phyloP scores from a whole-genome alignment of 1,140 invertebrate genomes.

The Temnothorax nylanderi region DNA sequence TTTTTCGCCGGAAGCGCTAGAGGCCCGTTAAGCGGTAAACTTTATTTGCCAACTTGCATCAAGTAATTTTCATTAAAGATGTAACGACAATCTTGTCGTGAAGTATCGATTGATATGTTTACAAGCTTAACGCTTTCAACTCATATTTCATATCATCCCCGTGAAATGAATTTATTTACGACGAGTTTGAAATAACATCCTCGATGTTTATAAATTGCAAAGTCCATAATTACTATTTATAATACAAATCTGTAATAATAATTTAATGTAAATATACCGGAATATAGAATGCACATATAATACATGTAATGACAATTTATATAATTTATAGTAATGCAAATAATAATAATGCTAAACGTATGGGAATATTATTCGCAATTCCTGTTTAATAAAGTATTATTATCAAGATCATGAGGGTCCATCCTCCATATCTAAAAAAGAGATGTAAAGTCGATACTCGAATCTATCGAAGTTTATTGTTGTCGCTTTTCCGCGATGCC shows the following conservation, averaged over 20 bases:
- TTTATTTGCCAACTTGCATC: constrained; percentile 17
- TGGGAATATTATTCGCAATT: constrained; percentile 5
- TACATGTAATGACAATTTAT: constrained; percentile 18
- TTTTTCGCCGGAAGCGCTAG: constrained; percentile 42
- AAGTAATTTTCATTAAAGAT: constrained; percentile 37
- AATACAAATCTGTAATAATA: constrained; percentile 37
- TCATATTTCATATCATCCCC: constrained; percentile 19
- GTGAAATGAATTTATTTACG: constrained; percentile 37
- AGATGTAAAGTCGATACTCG: too few relatives aligned
- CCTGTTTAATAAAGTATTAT: neutral
- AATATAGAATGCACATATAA: neutral
- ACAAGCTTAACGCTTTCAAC: constrained; percentile 18
- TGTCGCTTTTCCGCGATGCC: too few relatives aligned
- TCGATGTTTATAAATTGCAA: neutral
- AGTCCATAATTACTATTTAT: constrained; percentile 5
- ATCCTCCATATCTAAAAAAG: too few relatives aligned
- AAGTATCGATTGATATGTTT: constrained; percentile 41
- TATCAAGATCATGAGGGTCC: neutral
- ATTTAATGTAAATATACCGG: constrained; percentile 5
- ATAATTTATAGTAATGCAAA: constrained; percentile 4
- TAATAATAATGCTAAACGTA: constrained; percentile 12
- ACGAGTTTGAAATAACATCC: constrained; percentile 36
- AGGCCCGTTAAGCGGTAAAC: constrained; percentile 16
- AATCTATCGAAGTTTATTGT: too few relatives aligned
- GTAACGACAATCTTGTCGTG: constrained; percentile 33